These are phyloP conservation scores for Cladopsammia gracilis DNA, from an alignment of 64 coral and sea anemone species.

Conservation along the genomic window DNA sequence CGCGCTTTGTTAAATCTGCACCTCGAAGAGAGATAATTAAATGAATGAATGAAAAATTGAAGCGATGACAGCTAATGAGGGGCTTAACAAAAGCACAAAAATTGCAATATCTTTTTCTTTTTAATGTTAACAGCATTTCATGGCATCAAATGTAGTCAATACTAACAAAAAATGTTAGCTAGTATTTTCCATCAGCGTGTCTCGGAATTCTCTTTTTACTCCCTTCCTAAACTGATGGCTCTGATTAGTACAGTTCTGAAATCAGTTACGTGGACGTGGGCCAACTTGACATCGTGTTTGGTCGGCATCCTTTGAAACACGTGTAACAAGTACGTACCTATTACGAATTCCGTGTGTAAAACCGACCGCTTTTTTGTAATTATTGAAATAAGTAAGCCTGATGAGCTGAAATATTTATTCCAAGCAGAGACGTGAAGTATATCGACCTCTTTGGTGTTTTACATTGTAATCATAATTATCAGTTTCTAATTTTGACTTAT, in stretches of 20 bases:
- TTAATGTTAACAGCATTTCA: not conserved
- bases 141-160: not conserved
- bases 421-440: no score
- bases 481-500: no score
- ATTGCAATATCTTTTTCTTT: not conserved
- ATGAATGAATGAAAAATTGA: not conserved
- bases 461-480: no score
- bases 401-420: no score
- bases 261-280: not conserved
- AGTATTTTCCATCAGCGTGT: not conserved
- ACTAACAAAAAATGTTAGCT: not conserved
- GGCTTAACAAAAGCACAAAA: not conserved
- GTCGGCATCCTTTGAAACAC: slow-evolving; percentile 6
- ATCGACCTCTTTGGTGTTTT: no score
- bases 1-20: not conserved
- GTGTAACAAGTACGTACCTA: not conserved
- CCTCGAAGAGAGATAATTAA: not conserved
- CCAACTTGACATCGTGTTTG: not conserved
- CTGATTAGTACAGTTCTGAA: no score
- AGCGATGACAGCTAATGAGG: not conserved
- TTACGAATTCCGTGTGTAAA: no score
- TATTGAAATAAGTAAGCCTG: no score
- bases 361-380: no score
- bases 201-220: not conserved
- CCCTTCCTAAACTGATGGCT: not conserved